A percentile compares a stretch with the other conserved stretches of the same genome.
phyloP scores from a whole-genome alignment of 1,140 invertebrate species.

The Orius laevigatus region DNA sequence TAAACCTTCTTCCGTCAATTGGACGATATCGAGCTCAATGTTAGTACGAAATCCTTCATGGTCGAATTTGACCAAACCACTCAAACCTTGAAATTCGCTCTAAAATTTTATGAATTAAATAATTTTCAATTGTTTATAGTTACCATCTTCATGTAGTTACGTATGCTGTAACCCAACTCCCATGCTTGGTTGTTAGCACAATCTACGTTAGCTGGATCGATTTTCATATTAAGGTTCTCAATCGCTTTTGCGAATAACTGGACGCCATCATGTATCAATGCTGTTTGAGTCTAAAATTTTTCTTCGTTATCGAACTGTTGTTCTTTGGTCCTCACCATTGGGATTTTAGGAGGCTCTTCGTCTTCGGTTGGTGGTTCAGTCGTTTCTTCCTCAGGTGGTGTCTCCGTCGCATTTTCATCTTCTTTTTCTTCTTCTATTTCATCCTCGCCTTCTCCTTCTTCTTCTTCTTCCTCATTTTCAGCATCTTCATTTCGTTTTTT shows the following conservation, averaged over 20 bases:
- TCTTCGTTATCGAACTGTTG: too few species aligned
- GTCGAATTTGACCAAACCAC: constrained; percentile 73
- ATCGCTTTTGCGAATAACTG: constrained; percentile 48
- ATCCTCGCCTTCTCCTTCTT: constrained; percentile 17
- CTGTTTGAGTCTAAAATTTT: constrained; percentile 42
- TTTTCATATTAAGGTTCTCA: constrained; percentile 29
- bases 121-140: too few species aligned
- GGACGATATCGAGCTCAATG: constrained; percentile 61
- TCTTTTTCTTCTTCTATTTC: too few species aligned
- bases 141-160: constrained; percentile 58
- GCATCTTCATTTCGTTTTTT: too few species aligned
- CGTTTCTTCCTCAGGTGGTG: not conserved
- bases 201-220: constrained; percentile 39
- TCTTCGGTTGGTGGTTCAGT: not conserved
- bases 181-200: constrained; percentile 40
- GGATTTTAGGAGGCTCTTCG: not conserved
- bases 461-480: constrained; percentile 33
- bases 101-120: too few species aligned
- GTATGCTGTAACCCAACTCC: constrained; percentile 47
- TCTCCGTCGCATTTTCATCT: not conserved
- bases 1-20: constrained; percentile 47
- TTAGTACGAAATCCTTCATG: constrained; percentile 64
- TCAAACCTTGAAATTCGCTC: constrained; percentile 55
- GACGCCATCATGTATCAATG: constrained; percentile 60
- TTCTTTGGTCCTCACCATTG: not conserved